phyloP scores from a whole-genome alignment of 2,113 vertebrate genomes.

The Hipposideros armiger region DNA sequence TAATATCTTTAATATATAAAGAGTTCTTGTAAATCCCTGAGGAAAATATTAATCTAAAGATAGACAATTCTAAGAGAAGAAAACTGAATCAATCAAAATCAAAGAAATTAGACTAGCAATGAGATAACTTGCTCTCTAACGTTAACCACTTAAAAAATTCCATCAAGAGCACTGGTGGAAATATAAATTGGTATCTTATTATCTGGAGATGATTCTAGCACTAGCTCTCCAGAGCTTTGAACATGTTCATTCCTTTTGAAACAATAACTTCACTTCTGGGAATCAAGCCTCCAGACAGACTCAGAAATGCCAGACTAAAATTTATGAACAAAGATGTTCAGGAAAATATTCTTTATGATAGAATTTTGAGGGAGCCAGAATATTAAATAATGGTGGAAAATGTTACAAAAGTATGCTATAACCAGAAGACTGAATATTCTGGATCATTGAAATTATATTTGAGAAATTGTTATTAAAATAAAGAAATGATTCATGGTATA shows the following conservation, averaged over 20 bases:
- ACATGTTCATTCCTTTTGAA: slow-evolving; percentile 61
- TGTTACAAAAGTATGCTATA: slow-evolving; percentile 41
- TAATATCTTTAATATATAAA: slow-evolving; percentile 39
- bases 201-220: slow-evolving; percentile 46
- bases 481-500: slow-evolving; percentile 3
- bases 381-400: slow-evolving; percentile 8
- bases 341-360: slow-evolving; percentile 21
- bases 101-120: slow-evolving; percentile 36
- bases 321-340: slow-evolving; percentile 50
- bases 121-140: neutral
- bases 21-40: neutral
- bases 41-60: slow-evolving; percentile 33
- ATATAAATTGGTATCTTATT: slow-evolving; percentile 30
- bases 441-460: slow-evolving; percentile 35
- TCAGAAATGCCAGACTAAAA: slow-evolving; percentile 54
- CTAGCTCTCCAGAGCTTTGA: slow-evolving; percentile 46
- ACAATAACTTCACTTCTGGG: slow-evolving; percentile 34
- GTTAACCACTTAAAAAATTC: neutral
- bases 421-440: neutral
- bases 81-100: slow-evolving; percentile 1
- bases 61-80: slow-evolving; percentile 37
- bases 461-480: slow-evolving; percentile 42
- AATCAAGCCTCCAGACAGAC: slow-evolving; percentile 56
- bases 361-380: slow-evolving; percentile 39
- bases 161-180: neutral